These are phyloP conservation scores for Diplodus puntazzo DNA, from an alignment of 2,797 vertebrate genomes.

Conservation along the genomic window DNA sequence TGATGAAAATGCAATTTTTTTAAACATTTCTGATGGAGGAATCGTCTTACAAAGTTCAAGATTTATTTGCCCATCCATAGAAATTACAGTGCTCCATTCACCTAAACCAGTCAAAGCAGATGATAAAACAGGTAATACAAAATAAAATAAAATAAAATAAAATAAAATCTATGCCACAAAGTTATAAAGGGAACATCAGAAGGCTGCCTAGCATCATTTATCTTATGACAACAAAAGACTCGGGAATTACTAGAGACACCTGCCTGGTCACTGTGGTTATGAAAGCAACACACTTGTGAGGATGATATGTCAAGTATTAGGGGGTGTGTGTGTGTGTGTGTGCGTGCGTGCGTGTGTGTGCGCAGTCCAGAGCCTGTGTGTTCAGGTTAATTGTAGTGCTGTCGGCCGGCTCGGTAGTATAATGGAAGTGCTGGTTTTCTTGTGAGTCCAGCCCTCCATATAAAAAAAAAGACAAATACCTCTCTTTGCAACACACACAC, in stretches of 20 bases:
- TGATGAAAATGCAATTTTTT: too few relatives aligned
- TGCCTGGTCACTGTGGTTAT: slow-evolving; percentile 8
- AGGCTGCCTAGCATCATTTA: not conserved
- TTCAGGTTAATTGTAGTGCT: slow-evolving; percentile 81
- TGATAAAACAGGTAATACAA: not conserved
- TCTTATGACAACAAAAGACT: not conserved
- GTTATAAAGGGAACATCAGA: not conserved
- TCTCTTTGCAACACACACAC: slow-evolving; percentile 31
- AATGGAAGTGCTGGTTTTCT: slow-evolving; percentile 78
- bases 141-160: not conserved
- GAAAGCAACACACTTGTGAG: slow-evolving; percentile 12
- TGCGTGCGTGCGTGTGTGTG: slow-evolving; percentile 5
- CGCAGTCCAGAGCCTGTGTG: slow-evolving; percentile 13
- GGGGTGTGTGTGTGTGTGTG: slow-evolving; percentile 23
- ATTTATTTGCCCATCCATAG: not conserved
- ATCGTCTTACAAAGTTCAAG: not conserved
- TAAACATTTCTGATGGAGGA: not conserved
- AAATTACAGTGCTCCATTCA: not conserved
- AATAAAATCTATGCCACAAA: not conserved
- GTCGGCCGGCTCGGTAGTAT: slow-evolving; percentile 73
- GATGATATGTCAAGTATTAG: slow-evolving; percentile 23
- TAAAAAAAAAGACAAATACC: slow-evolving; percentile 55
- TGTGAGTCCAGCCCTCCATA: slow-evolving; percentile 49
- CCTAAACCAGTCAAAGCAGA: not conserved
- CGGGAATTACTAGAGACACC: not conserved